phyloP scores from a whole-genome alignment of 92 coral and sea anemone genomes.

The Hydrozoanthus gracilis region DNA sequence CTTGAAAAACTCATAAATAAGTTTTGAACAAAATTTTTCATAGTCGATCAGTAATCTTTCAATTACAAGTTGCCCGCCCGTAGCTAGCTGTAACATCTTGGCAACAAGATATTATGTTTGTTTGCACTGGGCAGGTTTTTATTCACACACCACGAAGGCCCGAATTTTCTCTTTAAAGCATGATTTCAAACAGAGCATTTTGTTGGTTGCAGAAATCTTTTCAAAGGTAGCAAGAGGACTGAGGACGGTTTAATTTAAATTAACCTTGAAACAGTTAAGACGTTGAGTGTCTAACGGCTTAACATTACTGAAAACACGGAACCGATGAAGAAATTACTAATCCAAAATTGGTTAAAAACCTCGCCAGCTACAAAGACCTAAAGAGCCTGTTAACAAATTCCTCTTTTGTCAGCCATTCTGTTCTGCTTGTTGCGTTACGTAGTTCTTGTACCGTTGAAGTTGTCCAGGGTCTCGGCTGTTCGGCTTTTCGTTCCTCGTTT shows the following conservation, averaged over 20 bases:
- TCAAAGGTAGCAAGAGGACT: no score
- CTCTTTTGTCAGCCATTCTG: constrained; percentile 76
- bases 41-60: neutral
- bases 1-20: no score
- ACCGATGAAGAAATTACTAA: neutral
- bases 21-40: neutral
- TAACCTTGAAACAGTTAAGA: no score
- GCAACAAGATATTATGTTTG: constrained; percentile 5
- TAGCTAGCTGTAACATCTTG: neutral
- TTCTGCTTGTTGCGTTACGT: neutral
- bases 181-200: no score
- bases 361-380: constrained; percentile 41
- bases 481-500: neutral
- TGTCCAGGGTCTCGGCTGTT: constrained; percentile 19
- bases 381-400: constrained; percentile 67
- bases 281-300: no score
- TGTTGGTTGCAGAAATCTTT: no score
- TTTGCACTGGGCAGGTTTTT: constrained; percentile 2
- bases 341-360: neutral
- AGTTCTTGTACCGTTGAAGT: constrained; percentile 30
- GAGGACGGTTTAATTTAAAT: no score
- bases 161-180: no score
- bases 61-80: no score
- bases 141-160: no score
- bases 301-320: no score